Conservation (phyloP, 2,888 invertebrate genomes). For the Hipparchia sbordonii region DNA sequence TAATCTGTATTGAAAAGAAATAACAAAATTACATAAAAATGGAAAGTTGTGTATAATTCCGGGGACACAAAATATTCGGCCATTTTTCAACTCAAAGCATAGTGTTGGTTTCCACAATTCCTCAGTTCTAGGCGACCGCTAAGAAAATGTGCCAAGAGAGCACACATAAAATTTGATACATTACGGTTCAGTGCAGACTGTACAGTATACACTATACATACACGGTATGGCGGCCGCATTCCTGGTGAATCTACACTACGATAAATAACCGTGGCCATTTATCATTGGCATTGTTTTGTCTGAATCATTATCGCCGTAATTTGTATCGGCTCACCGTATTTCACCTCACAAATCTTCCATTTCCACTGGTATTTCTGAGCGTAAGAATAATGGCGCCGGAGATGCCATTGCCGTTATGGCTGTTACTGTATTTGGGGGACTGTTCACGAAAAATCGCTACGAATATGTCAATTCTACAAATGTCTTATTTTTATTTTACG, state of each 20-base stretch:
- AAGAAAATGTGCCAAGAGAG: constrained; percentile 18
- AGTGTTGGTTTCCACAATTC: constrained; percentile 14
- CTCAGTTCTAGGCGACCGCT: constrained; percentile 5
- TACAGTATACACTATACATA: constrained; percentile 19
- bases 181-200: constrained; percentile 55
- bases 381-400: constrained; percentile 23
- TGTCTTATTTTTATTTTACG: background rate
- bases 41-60: background rate
- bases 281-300: constrained; percentile 48
- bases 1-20: too few species aligned
- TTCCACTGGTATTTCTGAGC: constrained; percentile 33
- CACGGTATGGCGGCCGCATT: constrained; percentile 39
- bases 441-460: constrained; percentile 7
- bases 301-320: constrained; percentile 45
- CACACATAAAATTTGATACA: constrained; percentile 67
- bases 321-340: constrained; percentile 43
- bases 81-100: background rate
- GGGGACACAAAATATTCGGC: background rate
- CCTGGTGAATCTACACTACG: constrained; percentile 41
- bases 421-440: constrained; percentile 13
- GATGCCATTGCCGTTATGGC: constrained; percentile 14
- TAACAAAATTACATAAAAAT: too few species aligned
- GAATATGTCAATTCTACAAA: background rate
- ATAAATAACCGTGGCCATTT: constrained; percentile 42
- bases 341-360: constrained; percentile 40